Percentiles rank a stretch among this genome's conserved stretches.
These are phyloP conservation scores for Drosophila elegans DNA, from an alignment of 1,140 invertebrate genomes.

Conservation along the genomic window DNA sequence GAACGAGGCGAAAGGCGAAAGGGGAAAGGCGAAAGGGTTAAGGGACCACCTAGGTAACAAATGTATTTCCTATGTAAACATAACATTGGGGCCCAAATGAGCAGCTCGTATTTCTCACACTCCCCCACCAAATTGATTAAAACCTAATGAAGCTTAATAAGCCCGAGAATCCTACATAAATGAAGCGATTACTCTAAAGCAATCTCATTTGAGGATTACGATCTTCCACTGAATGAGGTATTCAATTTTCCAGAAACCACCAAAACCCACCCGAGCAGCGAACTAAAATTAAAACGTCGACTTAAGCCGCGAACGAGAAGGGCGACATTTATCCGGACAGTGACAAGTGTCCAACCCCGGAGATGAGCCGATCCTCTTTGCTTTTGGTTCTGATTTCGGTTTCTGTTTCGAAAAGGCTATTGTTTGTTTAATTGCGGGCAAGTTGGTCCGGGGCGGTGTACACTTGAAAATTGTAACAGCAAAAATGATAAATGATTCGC, in stretches of 20 bases:
- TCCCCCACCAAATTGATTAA: conserved; percentile 58
- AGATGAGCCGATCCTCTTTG: conserved; percentile 24
- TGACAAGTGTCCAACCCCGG: conserved; percentile 68
- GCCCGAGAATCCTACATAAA: conserved; percentile 69
- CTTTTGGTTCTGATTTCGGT: neutral
- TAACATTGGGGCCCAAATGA: conserved; percentile 52
- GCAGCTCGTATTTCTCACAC: conserved; percentile 11
- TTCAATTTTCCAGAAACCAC: conserved; percentile 60
- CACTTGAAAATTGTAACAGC: conserved; percentile 80
- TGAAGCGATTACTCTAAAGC: conserved; percentile 69
- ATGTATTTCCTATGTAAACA: conserved; percentile 45
- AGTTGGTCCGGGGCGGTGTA: conserved; percentile 44
- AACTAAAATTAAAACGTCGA: conserved; percentile 81
- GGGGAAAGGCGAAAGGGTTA: neutral
- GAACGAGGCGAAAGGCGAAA: conserved; percentile 6
- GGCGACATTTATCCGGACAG: conserved; percentile 76
- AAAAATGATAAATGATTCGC: conserved; percentile 77
- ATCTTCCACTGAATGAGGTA: conserved; percentile 56
- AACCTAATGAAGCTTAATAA: conserved; percentile 79
- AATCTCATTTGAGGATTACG: conserved; percentile 59
- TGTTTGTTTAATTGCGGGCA: conserved; percentile 75
- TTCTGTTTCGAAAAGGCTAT: conserved; percentile 42
- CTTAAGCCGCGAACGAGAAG: conserved; percentile 54
- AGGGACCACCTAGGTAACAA: conserved; percentile 61
- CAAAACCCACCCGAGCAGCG: conserved; percentile 10